A percentile compares a stretch with the other conserved stretches of the same genome.
These are phyloP conservation scores for Armadillidium nasatum DNA, from an alignment of 1,140 invertebrate genomes.

Conservation along the genomic window DNA sequence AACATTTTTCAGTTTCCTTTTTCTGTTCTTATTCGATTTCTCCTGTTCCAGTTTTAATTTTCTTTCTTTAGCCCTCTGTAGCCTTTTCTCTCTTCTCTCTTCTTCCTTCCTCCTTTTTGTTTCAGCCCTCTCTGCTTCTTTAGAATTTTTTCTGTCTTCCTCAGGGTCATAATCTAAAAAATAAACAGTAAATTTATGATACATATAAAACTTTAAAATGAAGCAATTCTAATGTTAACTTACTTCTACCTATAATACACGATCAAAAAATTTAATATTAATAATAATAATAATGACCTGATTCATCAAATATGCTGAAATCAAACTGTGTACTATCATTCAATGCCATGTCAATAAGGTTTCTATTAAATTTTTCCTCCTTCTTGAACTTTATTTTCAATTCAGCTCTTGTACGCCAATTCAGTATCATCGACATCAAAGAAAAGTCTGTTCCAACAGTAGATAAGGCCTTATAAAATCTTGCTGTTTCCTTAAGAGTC, in stretches of 20 bases:
- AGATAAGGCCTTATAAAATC: conserved; percentile 80
- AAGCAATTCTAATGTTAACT: too few species aligned
- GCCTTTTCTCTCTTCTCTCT: conserved; percentile 12
- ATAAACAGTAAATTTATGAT: too few species aligned
- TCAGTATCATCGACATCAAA: conserved; percentile 77
- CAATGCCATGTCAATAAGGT: conserved; percentile 58
- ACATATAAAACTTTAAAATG: too few species aligned
- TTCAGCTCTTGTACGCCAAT: conserved; percentile 67
- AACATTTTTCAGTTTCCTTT: background rate
- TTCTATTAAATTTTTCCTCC: conserved; percentile 58
- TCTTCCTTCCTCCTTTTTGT: background rate
- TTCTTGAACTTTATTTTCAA: conserved; percentile 72
- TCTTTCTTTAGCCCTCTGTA: conserved; percentile 1
- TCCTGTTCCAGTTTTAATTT: background rate
- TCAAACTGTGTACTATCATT: conserved; percentile 54
- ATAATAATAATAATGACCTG: conserved; percentile 47
- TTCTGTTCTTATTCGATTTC: background rate
- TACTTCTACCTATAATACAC: too few species aligned
- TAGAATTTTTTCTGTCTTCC: conserved; percentile 17
- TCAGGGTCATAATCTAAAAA: conserved; percentile 27
- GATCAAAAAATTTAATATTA: too few species aligned
- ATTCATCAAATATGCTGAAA: conserved; percentile 52
- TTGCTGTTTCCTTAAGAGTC: conserved; percentile 38
- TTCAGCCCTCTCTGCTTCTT: conserved; percentile 17
- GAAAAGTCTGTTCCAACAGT: conserved; percentile 84